These are phyloP conservation scores for Melanotaenia boesemani DNA, from an alignment of 2,797 vertebrate genomes.

Conservation along the genomic window DNA sequence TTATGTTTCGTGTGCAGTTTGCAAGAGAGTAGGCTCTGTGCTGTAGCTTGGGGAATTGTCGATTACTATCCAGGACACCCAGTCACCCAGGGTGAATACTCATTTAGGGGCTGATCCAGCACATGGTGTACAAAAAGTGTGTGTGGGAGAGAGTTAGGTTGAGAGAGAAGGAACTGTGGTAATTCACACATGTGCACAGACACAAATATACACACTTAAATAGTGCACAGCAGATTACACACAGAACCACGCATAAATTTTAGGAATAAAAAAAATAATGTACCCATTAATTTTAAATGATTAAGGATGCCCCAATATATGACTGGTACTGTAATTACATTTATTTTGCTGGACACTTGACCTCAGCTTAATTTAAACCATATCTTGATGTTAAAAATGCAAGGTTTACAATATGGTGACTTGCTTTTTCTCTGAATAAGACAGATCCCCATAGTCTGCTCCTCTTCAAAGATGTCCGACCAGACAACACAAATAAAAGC, in stretches of 20 bases:
- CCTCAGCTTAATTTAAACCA: not conserved
- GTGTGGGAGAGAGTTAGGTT: constrained; percentile 11
- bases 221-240: not conserved
- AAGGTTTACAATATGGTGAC: not conserved
- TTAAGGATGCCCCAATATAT: not conserved
- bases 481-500: too few relatives aligned
- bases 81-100: constrained; percentile 64
- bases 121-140: constrained; percentile 43
- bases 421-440: not conserved
- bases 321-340: not conserved
- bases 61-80: constrained; percentile 73
- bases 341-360: not conserved
- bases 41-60: constrained; percentile 66
- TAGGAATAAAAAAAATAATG: too few relatives aligned
- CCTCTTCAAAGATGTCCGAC: too few relatives aligned
- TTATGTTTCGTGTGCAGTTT: constrained; percentile 60
- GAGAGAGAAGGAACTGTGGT: constrained; percentile 5
- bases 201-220: not conserved
- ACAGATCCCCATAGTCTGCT: too few relatives aligned
- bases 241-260: not conserved
- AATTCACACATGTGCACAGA: constrained; percentile 15
- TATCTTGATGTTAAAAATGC: not conserved
- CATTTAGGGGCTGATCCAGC: constrained; percentile 57
- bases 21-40: constrained; percentile 49
- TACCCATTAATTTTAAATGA: not conserved